phyloP scores from a whole-genome alignment of 2,888 invertebrate genomes.

The Epistrophe eligans region DNA sequence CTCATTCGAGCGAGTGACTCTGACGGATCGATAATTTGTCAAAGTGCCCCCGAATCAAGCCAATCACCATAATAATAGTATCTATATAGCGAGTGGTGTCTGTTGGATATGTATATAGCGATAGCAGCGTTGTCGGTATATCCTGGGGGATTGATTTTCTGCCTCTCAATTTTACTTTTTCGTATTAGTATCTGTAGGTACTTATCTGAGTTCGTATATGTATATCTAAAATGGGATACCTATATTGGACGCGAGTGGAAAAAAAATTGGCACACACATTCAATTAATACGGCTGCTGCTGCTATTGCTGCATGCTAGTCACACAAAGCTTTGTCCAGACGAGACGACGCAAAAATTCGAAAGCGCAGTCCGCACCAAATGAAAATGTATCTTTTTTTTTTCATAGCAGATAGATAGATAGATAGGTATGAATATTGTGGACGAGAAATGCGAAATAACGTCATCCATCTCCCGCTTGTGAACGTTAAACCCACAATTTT shows the following conservation, averaged over 20 bases:
- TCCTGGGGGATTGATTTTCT: slow-evolving; percentile 66
- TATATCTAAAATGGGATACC: slow-evolving; percentile 15
- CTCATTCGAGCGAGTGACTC: slow-evolving; percentile 59
- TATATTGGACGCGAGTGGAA: background rate
- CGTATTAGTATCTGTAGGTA: background rate
- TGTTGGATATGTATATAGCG: slow-evolving; percentile 49
- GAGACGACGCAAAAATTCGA: slow-evolving; percentile 38
- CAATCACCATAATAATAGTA: slow-evolving; percentile 71
- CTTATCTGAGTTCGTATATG: background rate
- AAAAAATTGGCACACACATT: slow-evolving; percentile 65
- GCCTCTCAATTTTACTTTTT: slow-evolving; percentile 56
- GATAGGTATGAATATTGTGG: background rate
- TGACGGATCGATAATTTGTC: slow-evolving; percentile 73
- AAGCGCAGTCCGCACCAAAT: slow-evolving; percentile 48
- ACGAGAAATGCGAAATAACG: slow-evolving; percentile 19
- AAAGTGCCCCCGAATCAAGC: slow-evolving; percentile 73
- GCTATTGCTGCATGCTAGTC: slow-evolving; percentile 2
- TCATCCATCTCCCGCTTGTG: slow-evolving; percentile 56
- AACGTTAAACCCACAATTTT: slow-evolving; percentile 23
- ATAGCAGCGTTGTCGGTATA: slow-evolving; percentile 38
- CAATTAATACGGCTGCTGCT: slow-evolving; percentile 61
- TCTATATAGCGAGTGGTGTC: slow-evolving; percentile 46
- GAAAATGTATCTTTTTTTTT: slow-evolving; percentile 45
- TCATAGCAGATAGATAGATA: no score
- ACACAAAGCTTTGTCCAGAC: slow-evolving; percentile 35